Evolutionary conservation across 2,113 vertebrate genomes (phyloP).

Genomic region (Cairina moschata): DNA sequence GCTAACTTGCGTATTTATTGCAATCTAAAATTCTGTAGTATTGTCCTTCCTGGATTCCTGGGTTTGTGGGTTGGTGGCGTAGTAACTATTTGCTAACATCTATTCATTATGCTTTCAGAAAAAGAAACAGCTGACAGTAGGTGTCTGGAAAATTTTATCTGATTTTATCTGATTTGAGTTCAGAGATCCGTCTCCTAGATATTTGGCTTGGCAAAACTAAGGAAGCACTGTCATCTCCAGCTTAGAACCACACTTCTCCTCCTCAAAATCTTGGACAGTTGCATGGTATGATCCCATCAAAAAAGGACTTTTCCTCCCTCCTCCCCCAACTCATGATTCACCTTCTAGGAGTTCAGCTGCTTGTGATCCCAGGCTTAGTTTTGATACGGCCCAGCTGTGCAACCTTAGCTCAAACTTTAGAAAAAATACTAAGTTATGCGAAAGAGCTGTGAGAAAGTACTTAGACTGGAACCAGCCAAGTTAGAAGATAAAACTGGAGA

Average conservation of each 20-base stretch:
- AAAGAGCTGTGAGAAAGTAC: not conserved
- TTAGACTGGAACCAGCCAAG: not conserved
- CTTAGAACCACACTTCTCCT: not conserved
- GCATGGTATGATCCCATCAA: not conserved
- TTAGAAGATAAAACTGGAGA: not conserved
- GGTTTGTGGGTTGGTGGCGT: not conserved
- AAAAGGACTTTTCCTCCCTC: not conserved
- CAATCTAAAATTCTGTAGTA: not conserved
- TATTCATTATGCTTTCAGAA: not conserved
- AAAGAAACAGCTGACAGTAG: slow-evolving; percentile 1
- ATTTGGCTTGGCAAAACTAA: slow-evolving; percentile 8
- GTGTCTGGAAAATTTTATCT: slow-evolving; percentile 26
- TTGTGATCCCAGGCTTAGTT: slow-evolving; percentile 39
- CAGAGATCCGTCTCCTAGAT: not conserved
- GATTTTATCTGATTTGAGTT: slow-evolving; percentile 15
- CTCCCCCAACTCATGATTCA: not conserved
- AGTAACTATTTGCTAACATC: not conserved
- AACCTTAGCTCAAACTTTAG: slow-evolving; percentile 20
- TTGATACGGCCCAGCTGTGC: slow-evolving; percentile 57
- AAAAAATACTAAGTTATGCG: slow-evolving; percentile 5
- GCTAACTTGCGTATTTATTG: not conserved
- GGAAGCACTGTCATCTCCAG: not conserved
- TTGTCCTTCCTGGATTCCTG: not conserved
- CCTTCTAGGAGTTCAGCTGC: slow-evolving; percentile 41
- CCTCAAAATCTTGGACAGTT: not conserved